phyloP scores from a whole-genome alignment of 2,888 invertebrate species.

The Ochropleura leucogaster region DNA sequence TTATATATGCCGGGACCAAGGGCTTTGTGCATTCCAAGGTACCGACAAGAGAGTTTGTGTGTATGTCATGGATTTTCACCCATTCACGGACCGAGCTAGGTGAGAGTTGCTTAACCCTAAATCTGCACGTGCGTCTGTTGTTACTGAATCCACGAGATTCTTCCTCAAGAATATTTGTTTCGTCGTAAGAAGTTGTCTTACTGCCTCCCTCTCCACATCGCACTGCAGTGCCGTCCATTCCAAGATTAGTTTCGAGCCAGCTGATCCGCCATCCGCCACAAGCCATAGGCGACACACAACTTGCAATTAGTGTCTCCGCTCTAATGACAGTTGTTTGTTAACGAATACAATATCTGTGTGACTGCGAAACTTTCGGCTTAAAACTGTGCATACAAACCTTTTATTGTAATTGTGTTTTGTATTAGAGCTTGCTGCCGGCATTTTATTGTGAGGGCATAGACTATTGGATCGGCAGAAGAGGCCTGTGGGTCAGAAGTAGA shows the following conservation, averaged over 20 bases:
- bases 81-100: no score
- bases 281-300: conserved; percentile 57
- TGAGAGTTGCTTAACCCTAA: no score
- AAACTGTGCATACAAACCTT: conserved; percentile 57
- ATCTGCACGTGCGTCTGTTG: background rate
- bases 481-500: background rate
- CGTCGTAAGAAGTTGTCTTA: conserved; percentile 10
- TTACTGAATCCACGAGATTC: background rate
- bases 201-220: conserved; percentile 18
- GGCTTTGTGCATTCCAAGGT: no score
- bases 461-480: conserved; percentile 12
- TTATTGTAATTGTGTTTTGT: conserved; percentile 63
- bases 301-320: conserved; percentile 58
- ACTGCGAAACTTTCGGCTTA: conserved; percentile 48
- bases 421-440: conserved; percentile 41
- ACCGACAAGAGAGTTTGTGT: no score
- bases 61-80: no score
- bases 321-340: conserved; percentile 62
- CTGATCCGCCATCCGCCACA: conserved; percentile 57
- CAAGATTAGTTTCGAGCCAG: conserved; percentile 58
- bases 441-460: conserved; percentile 45
- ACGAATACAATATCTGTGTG: conserved; percentile 60
- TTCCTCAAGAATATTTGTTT: background rate
- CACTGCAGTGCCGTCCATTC: conserved; percentile 46
- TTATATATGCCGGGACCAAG: no score